Evolutionary conservation across 2,113 vertebrate genomes (phyloP), one percentile per base, ranked within the genome.

Genomic region (Globicephala melas): DNA sequence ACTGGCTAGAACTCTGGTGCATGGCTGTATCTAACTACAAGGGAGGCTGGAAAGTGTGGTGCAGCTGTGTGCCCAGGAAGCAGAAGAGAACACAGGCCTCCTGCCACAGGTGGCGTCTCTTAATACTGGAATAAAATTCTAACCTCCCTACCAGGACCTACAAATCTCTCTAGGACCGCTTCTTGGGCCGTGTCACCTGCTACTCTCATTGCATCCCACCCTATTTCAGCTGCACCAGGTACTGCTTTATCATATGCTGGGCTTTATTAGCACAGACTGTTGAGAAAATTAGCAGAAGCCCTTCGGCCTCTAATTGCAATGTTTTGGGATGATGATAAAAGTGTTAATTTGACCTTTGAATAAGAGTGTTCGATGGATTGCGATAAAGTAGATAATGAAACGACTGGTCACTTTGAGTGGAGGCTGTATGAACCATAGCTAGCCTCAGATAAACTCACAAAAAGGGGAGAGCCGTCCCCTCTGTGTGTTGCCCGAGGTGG

Each of bases 311-410:
- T 50, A 91, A 94, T 65, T 81, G 50, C 68, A 94, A 3, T 80
- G 62, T 44, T 93, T 91, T 94, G 77, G 91, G 87, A 96, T 70
- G 76, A 84, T 76, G 86, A 87, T 87, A 65, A 95, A 94, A 96
- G 70, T 84, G 58, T 84, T 86, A 38, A 91, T 94, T 94, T 79
- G 80, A 92, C 88, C 74, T 97, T 93, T 91, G 94, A 89, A 79
- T 83, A 55, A 87, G 44, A 60, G 58, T 55, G 31, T 41, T 92
- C 12, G 76, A 74, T 95, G 41, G 74, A 80, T 96, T 94, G 89
- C 70, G 79, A 87, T 90, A 74, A 97, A 95, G 89, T 58, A 70
- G 81, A 36, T 87, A 88, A 83, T 87, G 76, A 96, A 91, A 73
- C 60, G 76, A 73, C 67, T 68, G 70, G 47, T 84, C 65, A 58